Evolutionary conservation across 2,888 invertebrate genomes (phyloP), one percentile per base, ranked within the genome.

Genomic region (Cremastinae sp.): DNA sequence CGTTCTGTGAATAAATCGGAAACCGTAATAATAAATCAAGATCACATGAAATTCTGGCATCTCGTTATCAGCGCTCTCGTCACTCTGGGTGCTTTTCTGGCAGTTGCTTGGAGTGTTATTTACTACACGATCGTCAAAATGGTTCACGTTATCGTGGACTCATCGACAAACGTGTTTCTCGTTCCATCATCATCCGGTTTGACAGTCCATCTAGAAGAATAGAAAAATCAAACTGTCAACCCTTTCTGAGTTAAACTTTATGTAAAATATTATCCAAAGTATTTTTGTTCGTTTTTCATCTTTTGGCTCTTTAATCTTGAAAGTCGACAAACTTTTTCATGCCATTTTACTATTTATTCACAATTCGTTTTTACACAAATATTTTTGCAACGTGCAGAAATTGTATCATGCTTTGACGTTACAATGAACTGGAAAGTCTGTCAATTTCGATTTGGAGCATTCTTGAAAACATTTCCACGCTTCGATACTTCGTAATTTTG

Each of bases 101-200:
- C 74, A 39, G 41, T 78, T 22, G 77, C 61, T 39, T 75, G 77
- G 77, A 72, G 71, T 61, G 69, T 78, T 41, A 59, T 80, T 74
- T 77, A 75, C 58, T 74, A 71, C 75, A 75, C 76, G 61, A 74
- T 77, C 56, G 77, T 77, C 41, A 61, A 56, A 59, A 78, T 80
- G 80, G 75, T 77, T 43, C 74, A 71, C 53, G 43, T 73, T 56
- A 75, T 78, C 56, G 66, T 75, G 66, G 59, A 74, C 37, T 75
- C 78, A 37, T 64, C 78, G 41, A 69, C 58, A 22, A 5, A 16
- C 5, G 64, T 75, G 4, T 37, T 70, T 4, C 74, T 70, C 59
- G 75, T 75, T 20, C 75, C 75, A 18, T 75, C 75, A 4, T 49
- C 75, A 2, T 75, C 71, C 35, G 75, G 75, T 2, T 43, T 75